A percentile compares a stretch with the other conserved stretches of the same genome.
Evolutionary conservation across 2,797 vertebrate species (phyloP).

Genomic region (Arnoldichthys spilopterus): DNA sequence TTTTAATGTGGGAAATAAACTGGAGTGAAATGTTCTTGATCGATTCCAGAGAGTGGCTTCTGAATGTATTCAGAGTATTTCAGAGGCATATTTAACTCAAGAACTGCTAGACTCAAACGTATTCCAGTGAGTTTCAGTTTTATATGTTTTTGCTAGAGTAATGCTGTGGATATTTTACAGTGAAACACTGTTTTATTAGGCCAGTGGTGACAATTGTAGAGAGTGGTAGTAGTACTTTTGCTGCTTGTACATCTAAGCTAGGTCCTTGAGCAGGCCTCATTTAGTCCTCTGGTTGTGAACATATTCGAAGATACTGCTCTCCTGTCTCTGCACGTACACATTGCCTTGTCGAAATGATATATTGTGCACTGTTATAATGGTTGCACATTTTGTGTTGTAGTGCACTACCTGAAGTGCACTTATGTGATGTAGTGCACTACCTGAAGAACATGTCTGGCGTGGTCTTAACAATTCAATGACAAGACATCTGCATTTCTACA

Average conservation of each 20-base stretch:
- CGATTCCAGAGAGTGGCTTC: constrained; percentile 15
- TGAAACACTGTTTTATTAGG: constrained; percentile 31
- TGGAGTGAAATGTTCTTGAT: constrained; percentile 17
- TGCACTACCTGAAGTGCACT: constrained; percentile 1
- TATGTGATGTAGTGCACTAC: background rate
- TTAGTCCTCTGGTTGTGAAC: constrained; percentile 28
- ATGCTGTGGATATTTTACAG: constrained; percentile 30
- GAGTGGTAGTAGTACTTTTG: constrained; percentile 14
- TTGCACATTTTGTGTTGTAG: constrained; percentile 3
- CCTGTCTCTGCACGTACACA: constrained; percentile 10
- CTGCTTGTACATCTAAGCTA: constrained; percentile 22
- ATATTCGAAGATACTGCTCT: constrained; percentile 7
- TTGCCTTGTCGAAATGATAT: constrained; percentile 18
- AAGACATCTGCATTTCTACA: constrained; percentile 3
- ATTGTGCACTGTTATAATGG: constrained; percentile 11
- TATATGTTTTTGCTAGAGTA: constrained; percentile 45
- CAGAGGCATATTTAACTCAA: background rate
- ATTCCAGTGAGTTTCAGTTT: constrained; percentile 16
- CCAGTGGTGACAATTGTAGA: constrained; percentile 26
- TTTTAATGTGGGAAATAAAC: constrained; percentile 14
- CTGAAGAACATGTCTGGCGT: constrained; percentile 3
- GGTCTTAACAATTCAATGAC: constrained; percentile 3
- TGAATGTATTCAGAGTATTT: background rate
- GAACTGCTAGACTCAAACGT: constrained; percentile 3
- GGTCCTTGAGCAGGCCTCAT: constrained; percentile 37